Evolutionary conservation across 2,888 invertebrate species (phyloP).

Genomic region (Hyles lineata): DNA sequence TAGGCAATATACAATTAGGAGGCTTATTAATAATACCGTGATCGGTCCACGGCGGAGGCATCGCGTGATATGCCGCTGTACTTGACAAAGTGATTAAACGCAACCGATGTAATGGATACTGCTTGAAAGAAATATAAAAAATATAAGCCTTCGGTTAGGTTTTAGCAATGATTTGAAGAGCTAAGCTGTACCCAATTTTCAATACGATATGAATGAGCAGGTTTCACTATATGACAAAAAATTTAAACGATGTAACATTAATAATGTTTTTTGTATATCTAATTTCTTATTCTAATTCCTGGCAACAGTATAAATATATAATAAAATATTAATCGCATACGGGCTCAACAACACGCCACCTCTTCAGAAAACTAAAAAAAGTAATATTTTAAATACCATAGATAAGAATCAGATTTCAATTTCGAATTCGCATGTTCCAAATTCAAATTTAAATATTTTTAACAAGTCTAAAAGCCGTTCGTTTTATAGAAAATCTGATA

Average conservation of each 20-base stretch:
- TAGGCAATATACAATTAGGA: not conserved
- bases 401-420: slow-evolving; percentile 4
- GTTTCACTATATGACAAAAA: not conserved
- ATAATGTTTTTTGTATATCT: not conserved
- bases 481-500: slow-evolving; percentile 14
- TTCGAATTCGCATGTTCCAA: slow-evolving; percentile 13
- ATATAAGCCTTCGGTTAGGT: no score
- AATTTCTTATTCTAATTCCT: not conserved
- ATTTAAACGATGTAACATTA: not conserved
- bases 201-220: no score
- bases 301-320: no score
- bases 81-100: slow-evolving; percentile 16
- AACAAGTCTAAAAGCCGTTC: slow-evolving; percentile 6
- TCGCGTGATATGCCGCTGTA: slow-evolving; percentile 16
- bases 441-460: slow-evolving; percentile 9
- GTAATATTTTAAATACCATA: not conserved
- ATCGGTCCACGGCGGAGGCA: slow-evolving; percentile 1
- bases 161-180: no score
- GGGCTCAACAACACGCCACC: slow-evolving; percentile 6
- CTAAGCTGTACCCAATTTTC: no score
- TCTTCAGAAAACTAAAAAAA: not conserved
- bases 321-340: not conserved
- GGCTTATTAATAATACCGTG: slow-evolving; percentile 19
- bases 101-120: not conserved
- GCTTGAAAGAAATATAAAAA: not conserved